phyloP scores from a whole-genome alignment of 2,113 vertebrate genomes.

The Leucoraja erinaceus region DNA sequence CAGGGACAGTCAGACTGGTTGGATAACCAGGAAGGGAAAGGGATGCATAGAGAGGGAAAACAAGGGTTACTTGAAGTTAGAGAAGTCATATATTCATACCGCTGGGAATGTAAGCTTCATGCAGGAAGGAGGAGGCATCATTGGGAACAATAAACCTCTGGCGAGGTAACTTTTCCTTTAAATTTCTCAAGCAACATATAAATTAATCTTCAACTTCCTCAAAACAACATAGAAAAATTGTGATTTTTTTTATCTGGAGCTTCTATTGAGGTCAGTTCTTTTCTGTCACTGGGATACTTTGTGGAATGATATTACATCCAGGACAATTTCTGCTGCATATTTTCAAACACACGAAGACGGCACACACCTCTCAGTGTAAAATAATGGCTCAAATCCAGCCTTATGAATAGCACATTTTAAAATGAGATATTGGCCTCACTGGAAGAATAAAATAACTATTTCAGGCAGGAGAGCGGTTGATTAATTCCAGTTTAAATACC shows the following conservation, averaged over 20 bases:
- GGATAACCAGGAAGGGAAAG: too few species aligned
- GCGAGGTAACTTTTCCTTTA: neutral
- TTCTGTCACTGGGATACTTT: neutral
- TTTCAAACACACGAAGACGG: neutral
- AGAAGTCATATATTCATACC: too few species aligned
- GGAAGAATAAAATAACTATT: neutral
- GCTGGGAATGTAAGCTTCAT: too few species aligned
- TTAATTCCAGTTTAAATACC: neutral
- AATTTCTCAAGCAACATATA: neutral
- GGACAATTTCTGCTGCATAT: neutral
- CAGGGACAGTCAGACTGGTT: too few species aligned
- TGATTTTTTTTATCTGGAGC: neutral
- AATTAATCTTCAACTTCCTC: neutral
- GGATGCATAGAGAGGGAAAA: too few species aligned
- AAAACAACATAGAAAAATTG: neutral
- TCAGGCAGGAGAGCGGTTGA: neutral
- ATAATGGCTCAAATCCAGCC: neutral
- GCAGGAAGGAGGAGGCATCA: neutral
- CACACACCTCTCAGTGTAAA: neutral
- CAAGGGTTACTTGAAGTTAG: too few species aligned
- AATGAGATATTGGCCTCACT: neutral
- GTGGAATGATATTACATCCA: neutral
- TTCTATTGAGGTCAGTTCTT: slow-evolving; percentile 8
- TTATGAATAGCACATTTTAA: neutral
- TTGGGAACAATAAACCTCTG: neutral